Conservation (phyloP, 92 coral and sea anemone genomes). For the Pocillopora grandis region DNA sequence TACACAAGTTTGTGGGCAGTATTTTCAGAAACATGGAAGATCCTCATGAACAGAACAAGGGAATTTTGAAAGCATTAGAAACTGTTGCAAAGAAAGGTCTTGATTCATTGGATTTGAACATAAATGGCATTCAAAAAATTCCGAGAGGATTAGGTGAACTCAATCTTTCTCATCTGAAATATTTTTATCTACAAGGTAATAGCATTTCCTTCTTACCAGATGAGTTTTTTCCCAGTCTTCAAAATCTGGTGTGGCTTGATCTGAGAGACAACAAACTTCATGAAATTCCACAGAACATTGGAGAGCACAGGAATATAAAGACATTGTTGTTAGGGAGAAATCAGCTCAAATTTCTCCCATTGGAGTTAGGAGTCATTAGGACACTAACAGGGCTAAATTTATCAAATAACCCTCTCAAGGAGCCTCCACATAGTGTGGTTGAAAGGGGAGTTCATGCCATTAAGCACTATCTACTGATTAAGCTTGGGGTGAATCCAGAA, state of each 20-base stretch:
- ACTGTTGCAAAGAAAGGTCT: conserved; percentile 11
- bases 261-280: conserved; percentile 61
- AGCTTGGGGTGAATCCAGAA: conserved; percentile 54
- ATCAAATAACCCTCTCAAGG: conserved; percentile 60
- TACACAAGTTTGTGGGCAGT: too few relatives aligned
- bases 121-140: conserved; percentile 35
- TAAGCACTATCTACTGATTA: conserved; percentile 46
- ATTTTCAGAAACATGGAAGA: conserved; percentile 4
- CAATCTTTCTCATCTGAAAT: conserved; percentile 41
- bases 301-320: conserved; percentile 46
- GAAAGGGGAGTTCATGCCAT: conserved; percentile 58
- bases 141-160: conserved; percentile 51
- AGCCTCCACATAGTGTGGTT: conserved; percentile 64
- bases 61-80: not conserved
- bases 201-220: conserved; percentile 53
- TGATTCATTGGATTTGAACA: conserved; percentile 52
- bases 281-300: conserved; percentile 54
- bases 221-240: conserved; percentile 49
- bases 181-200: conserved; percentile 68
- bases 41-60: not conserved
- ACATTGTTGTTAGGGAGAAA: conserved; percentile 71
- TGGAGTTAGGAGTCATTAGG: conserved; percentile 57
- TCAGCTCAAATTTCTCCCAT: conserved; percentile 53
- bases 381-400: conserved; percentile 65
- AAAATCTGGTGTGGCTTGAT: conserved; percentile 73